Evolutionary conservation across 2,888 invertebrate genomes (phyloP).

Genomic region (Nephrotoma flavescens): DNA sequence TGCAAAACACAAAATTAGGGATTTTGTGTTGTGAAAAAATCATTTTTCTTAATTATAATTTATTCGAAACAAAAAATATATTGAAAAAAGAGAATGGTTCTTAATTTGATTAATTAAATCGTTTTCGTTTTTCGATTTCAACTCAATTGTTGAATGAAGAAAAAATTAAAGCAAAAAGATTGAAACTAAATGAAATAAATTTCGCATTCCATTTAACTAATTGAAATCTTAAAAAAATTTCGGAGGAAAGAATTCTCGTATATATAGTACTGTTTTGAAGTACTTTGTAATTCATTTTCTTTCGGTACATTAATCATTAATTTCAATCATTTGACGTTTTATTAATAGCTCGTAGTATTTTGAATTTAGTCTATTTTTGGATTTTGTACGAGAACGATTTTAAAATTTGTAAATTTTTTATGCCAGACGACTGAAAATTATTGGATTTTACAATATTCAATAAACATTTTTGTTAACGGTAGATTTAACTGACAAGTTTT

Average conservation of each 20-base stretch:
- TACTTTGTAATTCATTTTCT: neutral
- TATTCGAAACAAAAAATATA: neutral
- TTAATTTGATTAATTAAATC: neutral
- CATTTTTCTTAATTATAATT: neutral
- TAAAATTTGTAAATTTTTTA: no score
- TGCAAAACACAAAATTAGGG: neutral
- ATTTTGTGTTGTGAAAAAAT: neutral
- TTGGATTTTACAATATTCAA: no score
- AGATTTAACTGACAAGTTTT: no score
- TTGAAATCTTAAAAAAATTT: neutral
- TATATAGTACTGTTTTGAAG: neutral
- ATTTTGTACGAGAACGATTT: no score
- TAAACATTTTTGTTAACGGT: no score
- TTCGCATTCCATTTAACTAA: neutral
- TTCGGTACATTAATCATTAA: neutral
- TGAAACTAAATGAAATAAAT: neutral
- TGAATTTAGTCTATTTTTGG: neutral
- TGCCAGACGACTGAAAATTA: no score
- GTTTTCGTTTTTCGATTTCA: neutral
- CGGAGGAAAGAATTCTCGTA: neutral
- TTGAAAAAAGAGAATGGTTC: neutral
- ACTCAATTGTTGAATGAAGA: neutral
- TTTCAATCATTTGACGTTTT: neutral
- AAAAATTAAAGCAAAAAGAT: no score
- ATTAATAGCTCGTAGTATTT: neutral